Conservation (phyloP, 2,888 invertebrate genomes). For the Fissipunctia ypsillon region DNA sequence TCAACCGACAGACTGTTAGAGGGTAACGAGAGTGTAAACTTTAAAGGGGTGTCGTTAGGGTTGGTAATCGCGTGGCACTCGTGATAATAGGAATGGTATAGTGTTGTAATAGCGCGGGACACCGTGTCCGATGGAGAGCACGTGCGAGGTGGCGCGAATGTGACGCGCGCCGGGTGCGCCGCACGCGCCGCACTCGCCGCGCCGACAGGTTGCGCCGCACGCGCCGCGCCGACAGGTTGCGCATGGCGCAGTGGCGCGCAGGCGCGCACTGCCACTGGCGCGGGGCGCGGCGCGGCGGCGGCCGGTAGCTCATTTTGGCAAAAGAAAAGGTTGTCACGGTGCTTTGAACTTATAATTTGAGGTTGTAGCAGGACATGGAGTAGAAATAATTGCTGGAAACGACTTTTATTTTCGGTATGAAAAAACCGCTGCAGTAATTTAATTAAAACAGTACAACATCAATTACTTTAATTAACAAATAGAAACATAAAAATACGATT, state of each 20-base stretch:
- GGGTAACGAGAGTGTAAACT: constrained; percentile 11
- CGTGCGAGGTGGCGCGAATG: constrained; percentile 77
- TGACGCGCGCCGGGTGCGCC: constrained; percentile 41
- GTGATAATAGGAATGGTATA: constrained; percentile 74
- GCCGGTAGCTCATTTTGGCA: not conserved
- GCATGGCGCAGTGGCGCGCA: too few relatives aligned
- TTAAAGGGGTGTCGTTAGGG: constrained; percentile 26
- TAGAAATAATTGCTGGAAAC: not conserved
- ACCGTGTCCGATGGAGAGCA: constrained; percentile 67
- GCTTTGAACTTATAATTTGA: not conserved
- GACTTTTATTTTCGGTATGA: too few relatives aligned
- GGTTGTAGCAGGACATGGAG: not conserved
- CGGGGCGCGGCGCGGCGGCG: constrained; percentile 12
- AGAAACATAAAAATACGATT: too few relatives aligned
- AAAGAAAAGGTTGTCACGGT: not conserved
- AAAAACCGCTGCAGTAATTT: not conserved
- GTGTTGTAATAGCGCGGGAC: constrained; percentile 73
- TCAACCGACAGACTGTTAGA: not conserved
- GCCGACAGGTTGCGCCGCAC: constrained; percentile 28
- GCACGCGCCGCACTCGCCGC: constrained; percentile 1
- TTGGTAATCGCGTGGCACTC: constrained; percentile 31
- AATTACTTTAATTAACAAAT: too few relatives aligned
- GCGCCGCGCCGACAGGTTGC: constrained; percentile 34
- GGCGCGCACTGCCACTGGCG: constrained; percentile 8
- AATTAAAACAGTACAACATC: too few relatives aligned